Base-by-base conservation (phyloP, 2,888 invertebrate genomes). In the Coelinius sp. region DNA sequence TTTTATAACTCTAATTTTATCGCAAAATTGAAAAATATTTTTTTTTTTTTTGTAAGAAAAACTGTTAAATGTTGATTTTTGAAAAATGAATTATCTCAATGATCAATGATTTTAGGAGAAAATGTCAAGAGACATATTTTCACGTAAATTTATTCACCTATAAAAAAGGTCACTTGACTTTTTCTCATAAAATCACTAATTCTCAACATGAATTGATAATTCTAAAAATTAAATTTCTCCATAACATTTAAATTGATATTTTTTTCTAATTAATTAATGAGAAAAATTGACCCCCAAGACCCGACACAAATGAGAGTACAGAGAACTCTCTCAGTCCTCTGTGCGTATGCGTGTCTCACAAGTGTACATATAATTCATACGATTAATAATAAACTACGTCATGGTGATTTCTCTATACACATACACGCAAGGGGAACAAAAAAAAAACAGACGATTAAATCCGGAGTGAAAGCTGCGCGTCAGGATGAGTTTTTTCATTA, bases 311-410 rank as follows among this genome's bases (percentile, higher is more conserved):
- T 31, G 31, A 49, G 7, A 1, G 46, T n/a, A 20, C 20, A 49
- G 44, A 46, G 44, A 49, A 20, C 20, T 49, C 46, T 41, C n/a
- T 20, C 17, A 20, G 46, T 6, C 20, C 44, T 31, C 3, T 17
- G 44, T 46, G 44, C 4, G 44, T 46, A 17, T 49, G 46, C 5
- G 46, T 20, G 17, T 20, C 20, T 14, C 17, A 49, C 49, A 20
- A 14, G 20, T 49, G 2, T 49, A 49, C 6, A 49, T 49, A 8
- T 31, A 8, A 8, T 6, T 31, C 31, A 49, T 59, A 59, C 59
- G 59, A 59, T 59, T 59, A 31, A 59, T 59, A 59, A 59, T 59
- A 31, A 53, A 27, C 31, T 59, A 59, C 59, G 59, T 59, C 31
- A 59, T 31, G 31, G 35, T 59, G 59, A 59, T 59, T 59, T 59